These are phyloP conservation scores for Cataglyphis hispanica DNA, from an alignment of 1,140 invertebrate species.

Conservation along the genomic window DNA sequence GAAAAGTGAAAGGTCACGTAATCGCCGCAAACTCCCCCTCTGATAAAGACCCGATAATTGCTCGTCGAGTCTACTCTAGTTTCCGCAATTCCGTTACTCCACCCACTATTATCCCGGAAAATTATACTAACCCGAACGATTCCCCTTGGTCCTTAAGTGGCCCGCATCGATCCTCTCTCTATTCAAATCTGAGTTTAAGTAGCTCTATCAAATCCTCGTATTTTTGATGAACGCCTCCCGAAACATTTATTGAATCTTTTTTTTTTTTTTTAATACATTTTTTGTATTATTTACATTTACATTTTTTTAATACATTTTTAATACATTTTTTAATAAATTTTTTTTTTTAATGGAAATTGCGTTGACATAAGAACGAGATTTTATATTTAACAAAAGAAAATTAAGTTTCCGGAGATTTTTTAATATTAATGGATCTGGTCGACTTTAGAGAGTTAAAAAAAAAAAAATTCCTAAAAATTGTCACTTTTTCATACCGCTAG, in stretches of 20 bases:
- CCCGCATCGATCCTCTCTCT: conserved; percentile 8
- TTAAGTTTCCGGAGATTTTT: no score
- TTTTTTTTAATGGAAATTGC: no score
- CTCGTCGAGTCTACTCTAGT: conserved; percentile 32
- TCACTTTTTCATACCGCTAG: no score
- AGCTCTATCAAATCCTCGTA: conserved; percentile 5
- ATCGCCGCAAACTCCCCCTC: conserved; percentile 15
- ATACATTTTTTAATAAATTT: no score
- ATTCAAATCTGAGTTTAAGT: conserved; percentile 34
- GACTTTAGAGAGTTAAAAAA: no score
- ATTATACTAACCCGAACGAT: conserved; percentile 38
- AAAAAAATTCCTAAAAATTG: no score
- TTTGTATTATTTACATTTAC: no score
- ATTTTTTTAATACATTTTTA: no score
- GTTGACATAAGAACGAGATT: neutral
- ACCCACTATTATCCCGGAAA: conserved; percentile 46
- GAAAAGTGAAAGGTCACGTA: conserved; percentile 63
- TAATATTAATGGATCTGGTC: no score
- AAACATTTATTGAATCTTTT: conserved; percentile 3
- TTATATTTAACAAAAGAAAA: neutral
- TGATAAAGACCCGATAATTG: conserved; percentile 59
- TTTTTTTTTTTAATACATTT: no score
- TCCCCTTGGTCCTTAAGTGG: conserved; percentile 7
- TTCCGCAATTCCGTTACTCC: conserved; percentile 56
- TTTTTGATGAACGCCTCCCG: neutral